Evolutionary conservation across 2,888 invertebrate genomes (phyloP).

Genomic region (Chesias legatella): DNA sequence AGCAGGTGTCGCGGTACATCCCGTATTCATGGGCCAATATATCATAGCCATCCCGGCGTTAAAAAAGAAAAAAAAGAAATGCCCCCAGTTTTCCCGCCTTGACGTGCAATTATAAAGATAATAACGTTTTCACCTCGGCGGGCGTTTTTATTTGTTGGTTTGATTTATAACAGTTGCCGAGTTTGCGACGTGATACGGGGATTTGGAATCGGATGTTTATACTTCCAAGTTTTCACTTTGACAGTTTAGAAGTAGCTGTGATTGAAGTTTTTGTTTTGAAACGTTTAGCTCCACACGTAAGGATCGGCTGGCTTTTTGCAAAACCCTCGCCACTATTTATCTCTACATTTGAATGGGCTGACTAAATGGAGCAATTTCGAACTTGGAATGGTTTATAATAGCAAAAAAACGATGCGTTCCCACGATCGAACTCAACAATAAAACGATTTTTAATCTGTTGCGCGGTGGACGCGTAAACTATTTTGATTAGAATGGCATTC

Average conservation of each 20-base stretch:
- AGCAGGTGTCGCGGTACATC: constrained; percentile 73
- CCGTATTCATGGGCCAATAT: constrained; percentile 77
- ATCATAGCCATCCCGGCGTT: constrained; percentile 57
- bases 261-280: constrained; percentile 10
- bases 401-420: constrained; percentile 54
- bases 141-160: constrained; percentile 73
- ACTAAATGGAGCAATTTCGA: constrained; percentile 21
- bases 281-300: constrained; percentile 6
- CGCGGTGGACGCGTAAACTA: constrained; percentile 69
- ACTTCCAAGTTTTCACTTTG: constrained; percentile 15
- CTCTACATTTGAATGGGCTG: constrained; percentile 15
- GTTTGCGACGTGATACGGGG: constrained; percentile 35
- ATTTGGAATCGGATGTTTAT: constrained; percentile 22
- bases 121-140: constrained; percentile 76
- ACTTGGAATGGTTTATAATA: constrained; percentile 17
- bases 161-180: constrained; percentile 71
- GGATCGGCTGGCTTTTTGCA: constrained; percentile 10
- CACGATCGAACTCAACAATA: constrained; percentile 50
- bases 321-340: constrained; percentile 8
- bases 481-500: constrained; percentile 79
- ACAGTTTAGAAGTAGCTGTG: constrained; percentile 17
- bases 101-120: constrained; percentile 81
- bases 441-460: constrained; percentile 44
- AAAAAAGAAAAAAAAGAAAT: constrained; percentile 53
- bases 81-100: constrained; percentile 59